Evolutionary conservation across 2,888 invertebrate species (phyloP).

Genomic region (Acronicta leporina): DNA sequence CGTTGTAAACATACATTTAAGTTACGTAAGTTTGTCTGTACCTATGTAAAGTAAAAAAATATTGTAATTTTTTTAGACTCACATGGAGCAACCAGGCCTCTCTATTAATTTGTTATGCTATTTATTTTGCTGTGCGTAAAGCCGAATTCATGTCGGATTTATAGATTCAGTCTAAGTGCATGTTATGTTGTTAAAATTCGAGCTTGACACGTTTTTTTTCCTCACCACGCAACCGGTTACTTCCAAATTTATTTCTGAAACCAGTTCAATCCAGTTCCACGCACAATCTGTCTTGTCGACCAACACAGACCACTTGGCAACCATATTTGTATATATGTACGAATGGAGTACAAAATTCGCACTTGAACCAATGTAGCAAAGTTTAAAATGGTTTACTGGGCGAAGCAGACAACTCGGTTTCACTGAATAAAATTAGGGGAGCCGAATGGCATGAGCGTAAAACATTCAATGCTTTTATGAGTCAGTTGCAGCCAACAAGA

Average conservation of each 20-base stretch:
- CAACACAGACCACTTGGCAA: constrained; percentile 27
- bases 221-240: constrained; percentile 42
- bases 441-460: constrained; percentile 35
- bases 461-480: constrained; percentile 31
- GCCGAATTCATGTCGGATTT: background rate
- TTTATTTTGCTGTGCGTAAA: background rate
- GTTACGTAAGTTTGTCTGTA: too few relatives aligned
- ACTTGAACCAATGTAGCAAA: constrained; percentile 4
- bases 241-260: constrained; percentile 50
- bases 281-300: constrained; percentile 49
- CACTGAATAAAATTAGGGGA: constrained; percentile 46
- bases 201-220: constrained; percentile 34
- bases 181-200: constrained; percentile 5
- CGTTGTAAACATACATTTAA: too few relatives aligned
- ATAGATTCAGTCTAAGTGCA: constrained; percentile 1
- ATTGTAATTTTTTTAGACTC: too few relatives aligned
- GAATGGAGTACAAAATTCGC: constrained; percentile 13
- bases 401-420: constrained; percentile 10
- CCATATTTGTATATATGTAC: constrained; percentile 8
- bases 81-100: too few relatives aligned
- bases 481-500: constrained; percentile 16
- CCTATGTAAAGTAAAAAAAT: too few relatives aligned
- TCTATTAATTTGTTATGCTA: background rate
- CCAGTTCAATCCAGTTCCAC: constrained; percentile 57
- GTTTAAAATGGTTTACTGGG: constrained; percentile 19